Conservation (phyloP, 2,888 invertebrate genomes). For the Antheraea assamensis region DNA sequence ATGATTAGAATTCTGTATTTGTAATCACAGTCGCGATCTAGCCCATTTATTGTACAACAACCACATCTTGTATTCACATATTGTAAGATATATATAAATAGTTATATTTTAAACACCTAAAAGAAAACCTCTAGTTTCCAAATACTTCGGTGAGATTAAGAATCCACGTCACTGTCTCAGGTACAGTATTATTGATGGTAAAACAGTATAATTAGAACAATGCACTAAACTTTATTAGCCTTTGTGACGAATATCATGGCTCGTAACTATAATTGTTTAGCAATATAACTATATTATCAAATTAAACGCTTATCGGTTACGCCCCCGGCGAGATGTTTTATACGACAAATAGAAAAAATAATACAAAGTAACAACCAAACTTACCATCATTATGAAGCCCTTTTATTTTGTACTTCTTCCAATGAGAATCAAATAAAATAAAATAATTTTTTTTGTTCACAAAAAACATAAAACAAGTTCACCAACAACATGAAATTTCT, state of each 20-base stretch:
- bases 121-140: neutral
- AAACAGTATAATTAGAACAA: neutral
- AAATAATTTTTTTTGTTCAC: neutral
- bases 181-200: neutral
- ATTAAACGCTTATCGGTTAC: slow-evolving; percentile 38
- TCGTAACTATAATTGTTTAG: slow-evolving; percentile 14
- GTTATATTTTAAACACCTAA: neutral
- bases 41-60: too few relatives aligned
- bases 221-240: slow-evolving; percentile 6
- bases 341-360: slow-evolving; percentile 20
- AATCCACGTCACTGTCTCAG: slow-evolving; percentile 7
- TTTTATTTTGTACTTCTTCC: slow-evolving; percentile 18
- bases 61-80: neutral
- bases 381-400: slow-evolving; percentile 61
- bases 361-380: slow-evolving; percentile 28
- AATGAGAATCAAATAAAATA: neutral
- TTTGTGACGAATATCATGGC: slow-evolving; percentile 26
- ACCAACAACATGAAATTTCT: neutral
- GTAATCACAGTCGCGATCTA: too few relatives aligned
- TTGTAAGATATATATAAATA: neutral
- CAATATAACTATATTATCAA: slow-evolving; percentile 21
- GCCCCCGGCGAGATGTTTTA: slow-evolving; percentile 48
- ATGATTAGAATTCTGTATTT: too few relatives aligned
- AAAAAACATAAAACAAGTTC: slow-evolving; percentile 4
- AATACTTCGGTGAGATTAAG: neutral